Evolutionary conservation across 2,888 invertebrate genomes (phyloP).

Genomic region (Fabriciana adippe): DNA sequence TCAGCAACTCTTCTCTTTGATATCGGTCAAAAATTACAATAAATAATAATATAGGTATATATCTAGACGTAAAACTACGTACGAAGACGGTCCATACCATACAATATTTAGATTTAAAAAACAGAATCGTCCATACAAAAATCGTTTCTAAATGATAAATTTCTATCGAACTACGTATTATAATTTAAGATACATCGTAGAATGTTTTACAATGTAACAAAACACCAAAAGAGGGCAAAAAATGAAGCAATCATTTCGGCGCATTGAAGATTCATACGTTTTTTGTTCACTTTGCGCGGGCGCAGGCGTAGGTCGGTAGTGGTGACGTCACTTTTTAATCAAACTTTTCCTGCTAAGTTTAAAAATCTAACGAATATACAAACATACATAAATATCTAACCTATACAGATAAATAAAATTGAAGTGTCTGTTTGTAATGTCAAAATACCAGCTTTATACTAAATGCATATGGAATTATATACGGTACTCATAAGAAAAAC

Average conservation of each 20-base stretch:
- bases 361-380: neutral
- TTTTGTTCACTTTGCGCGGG: slow-evolving; percentile 31
- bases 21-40: too few relatives aligned
- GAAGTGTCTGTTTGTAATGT: too few relatives aligned
- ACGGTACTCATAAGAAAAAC: too few relatives aligned
- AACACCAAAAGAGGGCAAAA: slow-evolving; percentile 23
- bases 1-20: too few relatives aligned
- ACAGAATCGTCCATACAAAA: neutral
- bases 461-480: too few relatives aligned
- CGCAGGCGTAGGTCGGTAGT: slow-evolving; percentile 45
- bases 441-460: too few relatives aligned
- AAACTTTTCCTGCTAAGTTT: slow-evolving; percentile 21
- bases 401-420: too few relatives aligned
- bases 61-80: neutral
- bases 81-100: neutral
- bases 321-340: slow-evolving; percentile 52
- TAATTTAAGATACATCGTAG: too few relatives aligned
- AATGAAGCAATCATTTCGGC: slow-evolving; percentile 25
- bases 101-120: neutral
- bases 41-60: too few relatives aligned
- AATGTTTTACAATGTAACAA: neutral
- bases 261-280: slow-evolving; percentile 31
- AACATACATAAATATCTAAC: too few relatives aligned
- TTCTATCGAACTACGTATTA: too few relatives aligned
- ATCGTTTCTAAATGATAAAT: neutral